Evolutionary conservation across 1,140 invertebrate genomes (phyloP).

Genomic region (Sitophilus oryzae): DNA sequence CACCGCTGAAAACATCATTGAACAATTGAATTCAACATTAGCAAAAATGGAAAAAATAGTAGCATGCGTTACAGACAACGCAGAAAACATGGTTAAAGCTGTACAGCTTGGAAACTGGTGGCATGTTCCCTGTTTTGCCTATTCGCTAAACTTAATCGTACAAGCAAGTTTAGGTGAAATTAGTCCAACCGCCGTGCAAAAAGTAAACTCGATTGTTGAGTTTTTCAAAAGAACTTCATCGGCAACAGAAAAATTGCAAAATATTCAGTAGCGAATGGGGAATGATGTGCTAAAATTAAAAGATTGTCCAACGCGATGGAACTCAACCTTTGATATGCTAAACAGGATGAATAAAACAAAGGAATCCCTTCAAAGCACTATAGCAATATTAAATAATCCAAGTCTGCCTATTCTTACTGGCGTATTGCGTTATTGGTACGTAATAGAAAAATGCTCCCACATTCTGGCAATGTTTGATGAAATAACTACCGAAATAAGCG

Average conservation of each 20-base stretch:
- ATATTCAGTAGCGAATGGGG: too few relatives aligned
- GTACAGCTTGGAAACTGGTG: conserved; percentile 19
- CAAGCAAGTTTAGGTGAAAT: conserved; percentile 3
- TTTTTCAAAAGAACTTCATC: conserved; percentile 3
- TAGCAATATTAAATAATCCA: too few relatives aligned
- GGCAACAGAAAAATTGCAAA: conserved; percentile 7
- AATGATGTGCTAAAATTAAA: too few relatives aligned
- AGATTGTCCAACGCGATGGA: too few relatives aligned
- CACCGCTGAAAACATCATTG: conserved; percentile 1
- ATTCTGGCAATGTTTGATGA: neutral
- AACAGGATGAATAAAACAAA: too few relatives aligned
- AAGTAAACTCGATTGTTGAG: conserved; percentile 5
- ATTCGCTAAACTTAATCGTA: conserved; percentile 33
- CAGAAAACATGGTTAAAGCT: conserved; percentile 28
- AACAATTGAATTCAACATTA: neutral
- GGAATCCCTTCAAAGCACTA: too few relatives aligned
- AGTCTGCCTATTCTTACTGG: too few relatives aligned
- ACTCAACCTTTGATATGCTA: too few relatives aligned
- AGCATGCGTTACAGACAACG: conserved; percentile 30
- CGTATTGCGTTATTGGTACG: too few relatives aligned
- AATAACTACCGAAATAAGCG: neutral
- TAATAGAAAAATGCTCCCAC: conserved; percentile 10
- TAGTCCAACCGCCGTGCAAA: conserved; percentile 16
- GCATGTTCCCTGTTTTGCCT: conserved; percentile 34
- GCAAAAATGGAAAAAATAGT: conserved; percentile 3